Evolutionary conservation across 2,797 vertebrate genomes (phyloP), one percentile per base, ranked within the genome.

Genomic region (Sebastiscus tertius): DNA sequence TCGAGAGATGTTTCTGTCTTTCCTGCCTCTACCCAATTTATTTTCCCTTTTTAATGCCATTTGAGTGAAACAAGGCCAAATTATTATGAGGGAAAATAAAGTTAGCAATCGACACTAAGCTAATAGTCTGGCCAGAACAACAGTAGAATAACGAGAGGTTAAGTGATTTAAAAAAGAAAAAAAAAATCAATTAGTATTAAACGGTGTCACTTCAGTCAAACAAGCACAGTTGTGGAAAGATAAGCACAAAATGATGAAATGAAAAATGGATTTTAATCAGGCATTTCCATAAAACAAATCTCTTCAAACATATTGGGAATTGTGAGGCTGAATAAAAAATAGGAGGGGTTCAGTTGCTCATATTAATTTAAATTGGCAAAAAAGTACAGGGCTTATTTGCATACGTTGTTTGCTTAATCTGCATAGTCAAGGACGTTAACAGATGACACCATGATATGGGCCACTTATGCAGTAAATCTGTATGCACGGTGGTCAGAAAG

Each of bases 401-500:
- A 94, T 88, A 84, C 85, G 6, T 86, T 89, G 92, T 93, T 92
- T 93, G 84, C 88, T 85, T 92, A 84, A 92, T 92, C 85, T 93
- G 91, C 91, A 88, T 87, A 89, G 84, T 92, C 91, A 94, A 95
- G 93, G 91, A 87, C 91, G 83, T 89, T 83, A 93, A 91, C 88
- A 86, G 90, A 92, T 89, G 87, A 87, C 81, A 87, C 70, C 13
- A 59, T 85, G 87, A 90, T 90, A 80, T 59, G 77, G 75, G 80
- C 72, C 79, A 90, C 76, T 89, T 84, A 72, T 86, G 88, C 84
- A 88, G 75, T 59, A 72, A 83, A 91, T 94, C 87, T 88, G 80
- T 79, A 93, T 88, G 83, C 78, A 81, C 75, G 76, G 65, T 83
- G 81, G 77, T 80, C 77, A 90, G 49, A 87, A 56, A 65, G 80